phyloP scores from a whole-genome alignment of 2,888 invertebrate species.

The Desoria tigrina region DNA sequence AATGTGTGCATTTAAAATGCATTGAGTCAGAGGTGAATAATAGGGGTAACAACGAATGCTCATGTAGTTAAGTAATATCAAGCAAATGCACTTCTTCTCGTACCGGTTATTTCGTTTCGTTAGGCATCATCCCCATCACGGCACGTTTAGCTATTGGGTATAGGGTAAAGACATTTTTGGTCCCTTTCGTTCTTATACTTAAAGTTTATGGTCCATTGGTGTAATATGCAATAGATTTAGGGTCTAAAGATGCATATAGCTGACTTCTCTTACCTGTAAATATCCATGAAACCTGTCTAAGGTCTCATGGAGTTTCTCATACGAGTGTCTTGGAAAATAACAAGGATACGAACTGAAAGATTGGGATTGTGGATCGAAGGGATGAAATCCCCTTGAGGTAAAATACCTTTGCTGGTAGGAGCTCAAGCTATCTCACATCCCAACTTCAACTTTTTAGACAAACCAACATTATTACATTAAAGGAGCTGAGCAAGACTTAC shows the following conservation, averaged over 20 bases:
- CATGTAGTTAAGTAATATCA: not conserved
- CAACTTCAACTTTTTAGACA: slow-evolving; percentile 25
- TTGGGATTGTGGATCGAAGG: slow-evolving; percentile 28
- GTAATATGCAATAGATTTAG: not conserved
- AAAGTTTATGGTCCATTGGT: slow-evolving; percentile 7
- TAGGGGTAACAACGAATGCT: slow-evolving; percentile 4
- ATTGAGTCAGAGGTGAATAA: slow-evolving; percentile 2
- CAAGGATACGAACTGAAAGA: not conserved
- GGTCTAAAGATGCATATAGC: not conserved
- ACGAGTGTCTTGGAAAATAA: not conserved
- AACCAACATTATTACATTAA: slow-evolving; percentile 23
- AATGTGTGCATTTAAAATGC: no score
- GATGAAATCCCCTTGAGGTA: slow-evolving; percentile 52
- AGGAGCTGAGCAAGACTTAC: not conserved
- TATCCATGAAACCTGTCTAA: not conserved
- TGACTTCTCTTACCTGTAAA: not conserved
- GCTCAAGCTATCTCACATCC: slow-evolving; percentile 30
- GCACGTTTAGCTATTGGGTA: no score
- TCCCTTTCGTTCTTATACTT: not conserved
- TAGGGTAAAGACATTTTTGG: no score
- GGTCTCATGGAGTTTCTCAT: slow-evolving; percentile 4
- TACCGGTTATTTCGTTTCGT: not conserved
- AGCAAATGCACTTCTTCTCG: slow-evolving; percentile 3
- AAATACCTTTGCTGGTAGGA: slow-evolving; percentile 53
- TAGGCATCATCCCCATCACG: not conserved